Base-by-base conservation (phyloP, 2,888 invertebrate genomes). In the Mythimna impura region DNA sequence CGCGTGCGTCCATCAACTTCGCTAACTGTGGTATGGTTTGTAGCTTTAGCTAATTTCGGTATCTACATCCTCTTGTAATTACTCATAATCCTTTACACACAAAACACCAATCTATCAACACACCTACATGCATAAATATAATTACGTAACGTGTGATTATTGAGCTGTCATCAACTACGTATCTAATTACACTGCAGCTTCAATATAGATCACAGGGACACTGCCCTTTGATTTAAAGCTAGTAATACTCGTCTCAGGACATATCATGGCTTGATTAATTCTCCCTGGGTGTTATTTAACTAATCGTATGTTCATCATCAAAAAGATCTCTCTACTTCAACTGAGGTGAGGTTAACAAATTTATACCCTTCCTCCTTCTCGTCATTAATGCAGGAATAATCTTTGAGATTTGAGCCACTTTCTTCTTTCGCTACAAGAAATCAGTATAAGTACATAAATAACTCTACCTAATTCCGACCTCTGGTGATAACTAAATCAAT, bases 171-270 rank as follows among this genome's bases (percentile, higher is more conserved):
- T 63, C 60, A 58, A 57, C 20, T 30, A 30, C 34, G 43, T 47
- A 63, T 78, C 61, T 72, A 72, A 77, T 77, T 78, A 77, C 57
- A 57, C 3, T 20, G 43, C 17, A 43, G 43, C 43, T 58, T 50
- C 52, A 14, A 57, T 25, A 22, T 57, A 57, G 30, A 57, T 64
- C 55, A 54, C 36, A n/a, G 12, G 20, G 52, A 43, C 62, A 47
- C 12, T 20, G 22, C 25, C 55, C 73, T 79, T 64, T 78, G 61
- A 78, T 79, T 73, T 55, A 61, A 57, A n/a, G n/a, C 43, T 47
- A 17, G 34, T 36, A n/a, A n/a, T 43, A 6, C 3, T 47, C 25
- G 34, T 36, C 25, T 30, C 12, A 36, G 54, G 10, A 60, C 1
- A n/a, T 73, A 47, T 63, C n/a, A 36, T 34, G 22, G 9, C 1